Base-by-base conservation (phyloP, 2,888 invertebrate genomes). In the Melanophora roralis region DNA sequence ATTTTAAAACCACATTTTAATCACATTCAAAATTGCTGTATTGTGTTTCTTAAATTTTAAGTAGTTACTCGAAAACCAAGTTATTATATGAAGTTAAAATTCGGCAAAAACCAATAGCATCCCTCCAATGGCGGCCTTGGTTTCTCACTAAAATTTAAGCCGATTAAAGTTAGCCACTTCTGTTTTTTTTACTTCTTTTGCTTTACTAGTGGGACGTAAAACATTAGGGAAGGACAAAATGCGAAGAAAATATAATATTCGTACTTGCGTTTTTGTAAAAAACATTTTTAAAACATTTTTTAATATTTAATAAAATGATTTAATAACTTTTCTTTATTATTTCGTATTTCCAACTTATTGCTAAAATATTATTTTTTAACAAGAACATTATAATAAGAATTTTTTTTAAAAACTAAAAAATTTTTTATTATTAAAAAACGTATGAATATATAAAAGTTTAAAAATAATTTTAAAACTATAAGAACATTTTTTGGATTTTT, bases 311-410 rank as follows among this genome's bases (percentile, higher is more conserved):
- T 59, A 59, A 59, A 59, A 59, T 59, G 12, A 53, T 53, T 53
- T 4, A 53, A 53, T 53, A 59, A 40, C 40, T 59, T 53, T 59
- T 40, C 57, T 59, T 59, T 59, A 14, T 40, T 57, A 16, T 38
- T 21, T 23, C n/a, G 21, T 53, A n/a, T 53, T 53, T n/a, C 11
- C 14, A 53, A 53, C 32, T 34, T 53, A 53, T 14, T 9, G 14
- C 53, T 53, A 53, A 34, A 16, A 53, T 16, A 53, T 53, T 53
- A 32, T 32, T 59, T 51, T 38, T 59, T 60, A 71, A 64, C 62
- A 64, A 72, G 62, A 72, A 72, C 55, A 53, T 53, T 51, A 51
- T 21, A 36, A 36, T 40, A 51, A 19, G 36, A 5, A 8, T 23
- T 36, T 51, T 49, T 9, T 49, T 57, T 45, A 19, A 38, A n/a